Evolutionary conservation across 2,797 vertebrate species (phyloP).

Genomic region (Glyptemys insculpta): DNA sequence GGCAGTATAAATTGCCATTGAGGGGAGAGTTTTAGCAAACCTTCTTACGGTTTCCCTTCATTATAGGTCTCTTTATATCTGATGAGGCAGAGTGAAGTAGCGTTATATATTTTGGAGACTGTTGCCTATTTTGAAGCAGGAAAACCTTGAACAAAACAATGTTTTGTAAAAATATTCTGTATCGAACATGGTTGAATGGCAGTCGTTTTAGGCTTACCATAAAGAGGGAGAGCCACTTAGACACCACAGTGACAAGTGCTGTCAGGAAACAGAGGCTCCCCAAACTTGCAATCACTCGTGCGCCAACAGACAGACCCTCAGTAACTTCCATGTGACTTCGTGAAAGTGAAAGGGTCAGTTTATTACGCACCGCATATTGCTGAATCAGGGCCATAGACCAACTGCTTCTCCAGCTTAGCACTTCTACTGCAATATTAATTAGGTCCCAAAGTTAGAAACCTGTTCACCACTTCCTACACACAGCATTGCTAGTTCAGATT

Average conservation of each 20-base stretch:
- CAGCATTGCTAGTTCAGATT: constrained; percentile 38
- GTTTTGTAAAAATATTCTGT: not conserved
- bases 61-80: not conserved
- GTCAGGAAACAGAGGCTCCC: not conserved
- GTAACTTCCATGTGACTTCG: not conserved
- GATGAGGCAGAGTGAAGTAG: not conserved
- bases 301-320: not conserved
- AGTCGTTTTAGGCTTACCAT: not conserved
- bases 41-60: not conserved
- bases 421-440: not conserved
- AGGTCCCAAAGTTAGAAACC: not conserved
- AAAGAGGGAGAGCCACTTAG: not conserved
- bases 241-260: not conserved
- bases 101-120: not conserved
- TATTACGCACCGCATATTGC: not conserved
- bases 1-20: not conserved
- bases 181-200: not conserved
- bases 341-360: not conserved
- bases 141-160: not conserved
- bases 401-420: fast-evolving
- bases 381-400: not conserved
- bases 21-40: not conserved
- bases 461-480: not conserved
- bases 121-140: not conserved
- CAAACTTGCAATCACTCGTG: not conserved